These are phyloP conservation scores for Malachius bipustulatus DNA, from an alignment of 2,888 invertebrate genomes.

Conservation along the genomic window DNA sequence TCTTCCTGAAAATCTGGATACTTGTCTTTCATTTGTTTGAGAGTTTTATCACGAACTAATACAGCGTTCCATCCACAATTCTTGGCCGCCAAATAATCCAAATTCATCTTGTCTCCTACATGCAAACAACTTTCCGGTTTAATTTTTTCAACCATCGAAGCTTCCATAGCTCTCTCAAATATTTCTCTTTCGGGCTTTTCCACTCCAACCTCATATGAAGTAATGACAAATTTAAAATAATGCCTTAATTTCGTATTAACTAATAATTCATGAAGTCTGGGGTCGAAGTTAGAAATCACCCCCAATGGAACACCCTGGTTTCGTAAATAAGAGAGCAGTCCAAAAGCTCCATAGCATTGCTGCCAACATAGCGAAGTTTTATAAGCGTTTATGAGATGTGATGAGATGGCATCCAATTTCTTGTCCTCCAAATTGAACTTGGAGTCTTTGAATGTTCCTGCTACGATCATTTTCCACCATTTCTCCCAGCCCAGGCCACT, in stretches of 20 bases:
- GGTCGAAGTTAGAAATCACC: slow-evolving; percentile 83
- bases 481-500: slow-evolving; percentile 58
- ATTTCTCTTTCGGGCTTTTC: slow-evolving; percentile 68
- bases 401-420: slow-evolving; percentile 42
- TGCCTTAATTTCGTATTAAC: slow-evolving; percentile 50
- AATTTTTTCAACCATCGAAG: slow-evolving; percentile 36
- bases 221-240: slow-evolving; percentile 68
- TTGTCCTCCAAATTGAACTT: slow-evolving; percentile 32
- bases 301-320: slow-evolving; percentile 46
- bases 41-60: slow-evolving; percentile 36
- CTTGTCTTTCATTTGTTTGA: slow-evolving; percentile 31
- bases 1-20: slow-evolving; percentile 35
- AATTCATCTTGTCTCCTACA: slow-evolving; percentile 63
- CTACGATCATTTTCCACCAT: slow-evolving; percentile 72
- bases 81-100: slow-evolving; percentile 69
- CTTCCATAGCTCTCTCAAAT: slow-evolving; percentile 50
- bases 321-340: slow-evolving; percentile 50
- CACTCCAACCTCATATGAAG: slow-evolving; percentile 61
- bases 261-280: slow-evolving; percentile 59
- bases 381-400: slow-evolving; percentile 55
- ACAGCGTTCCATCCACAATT: slow-evolving; percentile 65
- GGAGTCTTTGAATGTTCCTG: slow-evolving; percentile 48
- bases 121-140: slow-evolving; percentile 60
- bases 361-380: slow-evolving; percentile 64
- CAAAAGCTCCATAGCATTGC: slow-evolving; percentile 49